Evolutionary conservation across 2,888 invertebrate species (phyloP), one percentile per base, ranked within the genome.

Genomic region (Archips xylosteana): DNA sequence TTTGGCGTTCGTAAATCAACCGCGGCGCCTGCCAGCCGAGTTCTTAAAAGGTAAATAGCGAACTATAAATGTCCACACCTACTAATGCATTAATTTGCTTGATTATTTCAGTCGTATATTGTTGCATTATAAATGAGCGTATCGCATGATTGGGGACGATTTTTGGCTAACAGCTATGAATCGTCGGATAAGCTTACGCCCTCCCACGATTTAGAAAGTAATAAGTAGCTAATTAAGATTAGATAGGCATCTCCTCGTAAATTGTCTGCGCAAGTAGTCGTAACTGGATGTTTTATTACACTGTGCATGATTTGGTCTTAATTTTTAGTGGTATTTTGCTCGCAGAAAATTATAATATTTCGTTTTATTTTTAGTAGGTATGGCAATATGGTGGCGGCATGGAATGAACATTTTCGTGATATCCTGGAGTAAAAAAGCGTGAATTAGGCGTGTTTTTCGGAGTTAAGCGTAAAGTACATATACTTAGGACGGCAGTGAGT

Each of bases 1-100:
- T 74, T 74, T 65, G 74, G 69, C 70, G 69, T 32, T 65, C 65
- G 69, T 70, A 70, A 74, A 74, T 74, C 74, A 69, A 60, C 62
- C 34, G 23, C 32, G 69, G 74, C 74, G 74, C 65, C 74, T 64
- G 63, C 36, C 47, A 47, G 15, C 42, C 60, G 45, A 34, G 42
- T 42, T 42, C 3, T 59, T 3, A 36, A 12, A 62, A 36, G 47
- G 39, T n/a, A 61, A 12, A 68, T 49, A 64, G 34, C 42, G 45
- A 54, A 51, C 12, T 39, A 66, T 63, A 34, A 42, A 60, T 64
- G 59, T 73, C 69, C 64, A 64, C 59, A 59, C 63, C 73, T 57
- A 73, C 63, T n/a, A 23, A 68, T 59, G 62, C 59, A 69, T 68
- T 39, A 47, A 68, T 72, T 72, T 59, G 45, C 32, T 59, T 62